These are phyloP conservation scores for Pogonomyrmex californicus DNA, from an alignment of 1,140 invertebrate genomes.

Conservation along the genomic window DNA sequence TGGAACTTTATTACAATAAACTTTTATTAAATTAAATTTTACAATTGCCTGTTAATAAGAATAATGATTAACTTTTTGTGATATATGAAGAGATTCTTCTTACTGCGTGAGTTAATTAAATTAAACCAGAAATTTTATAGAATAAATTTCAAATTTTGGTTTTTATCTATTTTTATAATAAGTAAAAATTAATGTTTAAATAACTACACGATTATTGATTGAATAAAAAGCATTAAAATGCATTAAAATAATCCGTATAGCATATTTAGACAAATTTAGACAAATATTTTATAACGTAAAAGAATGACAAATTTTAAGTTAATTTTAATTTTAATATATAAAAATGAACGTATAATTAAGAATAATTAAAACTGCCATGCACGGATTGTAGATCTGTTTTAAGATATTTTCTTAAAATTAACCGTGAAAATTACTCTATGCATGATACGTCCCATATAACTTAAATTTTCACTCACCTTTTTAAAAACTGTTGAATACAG, in stretches of 20 bases:
- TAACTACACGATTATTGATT: background rate
- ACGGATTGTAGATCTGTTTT: background rate
- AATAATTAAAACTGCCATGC: background rate
- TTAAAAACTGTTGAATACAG: slow-evolving; percentile 28
- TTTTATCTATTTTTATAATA: background rate
- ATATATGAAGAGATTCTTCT: no score
- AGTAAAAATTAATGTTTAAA: slow-evolving; percentile 13
- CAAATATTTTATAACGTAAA: background rate
- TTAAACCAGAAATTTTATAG: background rate
- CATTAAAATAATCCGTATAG: background rate
- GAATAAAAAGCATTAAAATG: background rate
- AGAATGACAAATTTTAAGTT: background rate
- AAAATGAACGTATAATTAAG: background rate
- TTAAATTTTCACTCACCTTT: background rate
- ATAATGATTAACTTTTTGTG: background rate
- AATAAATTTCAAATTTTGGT: background rate
- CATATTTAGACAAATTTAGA: background rate
- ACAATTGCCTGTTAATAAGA: background rate
- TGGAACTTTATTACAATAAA: background rate
- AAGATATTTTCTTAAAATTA: slow-evolving; percentile 2
- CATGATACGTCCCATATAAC: background rate
- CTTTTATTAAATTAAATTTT: background rate
- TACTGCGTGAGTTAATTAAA: background rate
- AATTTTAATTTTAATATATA: background rate
- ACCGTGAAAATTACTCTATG: background rate